Base-by-base conservation (phyloP, 2,797 vertebrate species). In the Tauraco hartlaubi region DNA sequence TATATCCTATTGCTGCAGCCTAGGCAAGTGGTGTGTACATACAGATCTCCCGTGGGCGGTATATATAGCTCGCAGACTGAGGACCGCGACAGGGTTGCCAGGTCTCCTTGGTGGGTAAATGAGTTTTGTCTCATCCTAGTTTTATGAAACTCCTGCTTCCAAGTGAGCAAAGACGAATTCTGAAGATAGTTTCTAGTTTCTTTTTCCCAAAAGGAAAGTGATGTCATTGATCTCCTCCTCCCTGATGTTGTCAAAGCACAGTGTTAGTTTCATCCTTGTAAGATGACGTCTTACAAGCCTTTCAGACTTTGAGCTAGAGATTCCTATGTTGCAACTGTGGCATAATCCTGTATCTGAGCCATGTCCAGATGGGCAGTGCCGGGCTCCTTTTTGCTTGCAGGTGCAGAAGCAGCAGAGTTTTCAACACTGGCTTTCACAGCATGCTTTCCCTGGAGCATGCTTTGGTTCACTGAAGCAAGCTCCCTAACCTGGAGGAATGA, bases 1-100 rank as follows among this genome's bases (percentile, higher is more conserved):
- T 6, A 3, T 25, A 8, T 61, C 19, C 33, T 4, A 0, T 46
- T 1, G 1, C 74, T 73, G 67, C 2, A 0, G 28, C 55, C 59
- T 23, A 16, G 3, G 59, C 26, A 18, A 69, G 11, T 3, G 15
- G 4, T 13, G n/a, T 33, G 15, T 44, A 12, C 23, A 1, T 21
- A 7, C 20, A 49, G 39, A 9, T 33, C 2, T 0, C 22, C 78
- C 15, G 0, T 13, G 20, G 69, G 73, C 39, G 78, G 8, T 33
- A 4, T 16, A 1, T 23, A 1, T 8, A 59, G 12, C 33, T 75
- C 9, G 48, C 39, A 20, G 23, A 12, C 35, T 28, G 51, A 73
- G 46, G 29, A 39, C 48, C 28, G 1, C 11, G 6, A 2, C 64
- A 54, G 37, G 31, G 33, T 33, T 80, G 23, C 18, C 62, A 14